These are phyloP conservation scores for Drosophila rellima DNA, from an alignment of 2,888 invertebrate genomes.

Conservation along the genomic window DNA sequence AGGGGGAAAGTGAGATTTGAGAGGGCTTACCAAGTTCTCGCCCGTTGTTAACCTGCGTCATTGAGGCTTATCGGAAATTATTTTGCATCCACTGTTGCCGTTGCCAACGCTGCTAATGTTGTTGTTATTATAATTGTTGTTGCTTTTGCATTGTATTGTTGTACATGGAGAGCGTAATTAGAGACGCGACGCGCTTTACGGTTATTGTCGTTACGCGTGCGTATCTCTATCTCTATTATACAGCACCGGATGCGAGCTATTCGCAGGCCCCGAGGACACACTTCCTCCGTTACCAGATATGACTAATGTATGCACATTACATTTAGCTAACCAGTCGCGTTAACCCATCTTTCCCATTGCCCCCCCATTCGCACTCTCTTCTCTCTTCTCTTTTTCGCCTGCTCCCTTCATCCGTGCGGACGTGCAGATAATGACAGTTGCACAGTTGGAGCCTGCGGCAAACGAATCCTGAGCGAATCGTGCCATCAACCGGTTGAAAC, in stretches of 20 bases:
- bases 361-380: too few relatives aligned
- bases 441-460: constrained; percentile 49
- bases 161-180: constrained; percentile 54
- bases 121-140: not conserved
- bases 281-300: constrained; percentile 61
- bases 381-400: not conserved
- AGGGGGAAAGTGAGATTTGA: not conserved
- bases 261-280: constrained; percentile 56
- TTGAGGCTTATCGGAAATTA: constrained; percentile 52
- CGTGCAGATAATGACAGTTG: constrained; percentile 66
- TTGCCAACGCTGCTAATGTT: not conserved
- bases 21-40: constrained; percentile 8
- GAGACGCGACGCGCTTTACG: constrained; percentile 59
- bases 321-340: constrained; percentile 39
- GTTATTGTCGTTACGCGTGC: constrained; percentile 71
- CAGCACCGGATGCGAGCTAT: constrained; percentile 47
- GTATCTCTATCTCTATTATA: constrained; percentile 61
- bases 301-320: constrained; percentile 77
- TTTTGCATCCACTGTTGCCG: constrained; percentile 32
- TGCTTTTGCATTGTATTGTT: constrained; percentile 49
- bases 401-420: constrained; percentile 24
- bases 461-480: constrained; percentile 18
- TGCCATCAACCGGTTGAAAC: constrained; percentile 31
- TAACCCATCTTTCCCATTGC: not conserved
- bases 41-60: constrained; percentile 23